Percentiles rank a stretch among this genome's conserved stretches.
These are phyloP conservation scores for Lathamus discolor DNA, from an alignment of 2,113 vertebrate species.

Conservation along the genomic window DNA sequence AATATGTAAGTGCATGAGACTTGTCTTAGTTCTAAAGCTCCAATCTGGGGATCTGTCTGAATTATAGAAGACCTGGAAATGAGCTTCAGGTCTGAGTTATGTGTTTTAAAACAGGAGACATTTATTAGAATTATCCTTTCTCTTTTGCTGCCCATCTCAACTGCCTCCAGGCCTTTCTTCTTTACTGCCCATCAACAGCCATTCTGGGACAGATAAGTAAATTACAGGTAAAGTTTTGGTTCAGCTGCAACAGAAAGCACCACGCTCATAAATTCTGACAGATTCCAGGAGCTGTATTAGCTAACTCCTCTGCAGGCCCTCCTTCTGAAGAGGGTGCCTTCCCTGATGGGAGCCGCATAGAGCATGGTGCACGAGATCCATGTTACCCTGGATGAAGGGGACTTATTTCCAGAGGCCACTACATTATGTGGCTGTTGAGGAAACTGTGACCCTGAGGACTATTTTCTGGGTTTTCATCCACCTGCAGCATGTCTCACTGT, in stretches of 20 bases:
- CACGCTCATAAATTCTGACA: neutral
- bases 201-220: neutral
- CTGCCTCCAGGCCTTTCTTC: neutral
- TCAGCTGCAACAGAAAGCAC: neutral
- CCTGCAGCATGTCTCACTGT: neutral
- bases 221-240: neutral
- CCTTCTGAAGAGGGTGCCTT: neutral
- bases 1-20: neutral
- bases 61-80: neutral
- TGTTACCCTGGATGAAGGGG: neutral
- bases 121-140: neutral
- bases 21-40: neutral
- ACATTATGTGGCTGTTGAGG: rapidly evolving
- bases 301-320: neutral
- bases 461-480: neutral
- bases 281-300: neutral
- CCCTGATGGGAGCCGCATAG: neutral
- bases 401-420: neutral
- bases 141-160: neutral
- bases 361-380: neutral
- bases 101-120: neutral
- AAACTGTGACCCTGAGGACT: neutral
- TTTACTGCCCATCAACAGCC: neutral
- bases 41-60: neutral
- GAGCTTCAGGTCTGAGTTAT: neutral